Evolutionary conservation across 2,797 vertebrate species (phyloP).

Genomic region (Melanogrammus aeglefinus): DNA sequence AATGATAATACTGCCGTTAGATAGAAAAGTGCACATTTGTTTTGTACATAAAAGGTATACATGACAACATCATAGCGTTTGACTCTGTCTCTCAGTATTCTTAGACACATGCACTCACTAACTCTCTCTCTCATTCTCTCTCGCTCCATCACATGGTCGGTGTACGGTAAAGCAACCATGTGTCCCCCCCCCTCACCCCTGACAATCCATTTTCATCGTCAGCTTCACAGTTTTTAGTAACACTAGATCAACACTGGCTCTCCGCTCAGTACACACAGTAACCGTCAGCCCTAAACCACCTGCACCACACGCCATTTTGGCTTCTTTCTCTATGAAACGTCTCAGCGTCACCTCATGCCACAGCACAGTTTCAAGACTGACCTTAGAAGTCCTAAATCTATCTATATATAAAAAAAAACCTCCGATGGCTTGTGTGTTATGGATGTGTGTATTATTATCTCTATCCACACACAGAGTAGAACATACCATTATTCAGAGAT

Average conservation of each 20-base stretch:
- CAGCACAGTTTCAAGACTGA: slow-evolving; percentile 55
- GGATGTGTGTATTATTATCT: slow-evolving; percentile 7
- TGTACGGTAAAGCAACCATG: slow-evolving; percentile 48
- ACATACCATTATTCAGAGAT: not conserved
- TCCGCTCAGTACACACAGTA: slow-evolving; percentile 34
- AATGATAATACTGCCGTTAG: slow-evolving; percentile 76
- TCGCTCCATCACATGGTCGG: not conserved
- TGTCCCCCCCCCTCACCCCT: slow-evolving; percentile 28
- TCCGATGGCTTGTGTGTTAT: slow-evolving; percentile 26
- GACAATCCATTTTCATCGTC: slow-evolving; percentile 54
- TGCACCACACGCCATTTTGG: slow-evolving; percentile 37
- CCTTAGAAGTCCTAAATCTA: slow-evolving; percentile 58
- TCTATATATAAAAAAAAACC: slow-evolving; percentile 57
- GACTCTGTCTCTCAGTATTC: slow-evolving; percentile 59
- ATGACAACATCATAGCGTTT: slow-evolving; percentile 64
- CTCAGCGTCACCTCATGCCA: slow-evolving; percentile 62
- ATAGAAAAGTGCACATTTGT: slow-evolving; percentile 81
- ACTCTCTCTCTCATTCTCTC: slow-evolving; percentile 30
- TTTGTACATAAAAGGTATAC: slow-evolving; percentile 65
- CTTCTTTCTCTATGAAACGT: slow-evolving; percentile 43
- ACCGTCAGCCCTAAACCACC: slow-evolving; percentile 33
- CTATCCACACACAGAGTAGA: not conserved
- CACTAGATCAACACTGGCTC: not conserved
- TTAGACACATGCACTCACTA: slow-evolving; percentile 46
- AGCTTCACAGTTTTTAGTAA: slow-evolving; percentile 17